Evolutionary conservation across 2,797 vertebrate genomes (phyloP).

Genomic region (Lepidocolaptes lacrymiger): DNA sequence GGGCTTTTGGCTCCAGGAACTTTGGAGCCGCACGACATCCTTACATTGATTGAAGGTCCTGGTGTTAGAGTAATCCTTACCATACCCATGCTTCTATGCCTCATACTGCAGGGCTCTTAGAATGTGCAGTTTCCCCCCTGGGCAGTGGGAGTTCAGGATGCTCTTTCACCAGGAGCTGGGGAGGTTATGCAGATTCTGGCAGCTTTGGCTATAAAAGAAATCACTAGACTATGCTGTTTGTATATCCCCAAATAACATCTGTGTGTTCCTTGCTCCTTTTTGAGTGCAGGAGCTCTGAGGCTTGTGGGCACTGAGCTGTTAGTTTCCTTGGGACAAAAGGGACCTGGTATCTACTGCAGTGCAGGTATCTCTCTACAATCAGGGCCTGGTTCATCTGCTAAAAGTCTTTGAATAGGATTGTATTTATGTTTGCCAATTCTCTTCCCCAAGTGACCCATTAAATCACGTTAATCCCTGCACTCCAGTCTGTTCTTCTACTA

Average conservation of each 20-base stretch:
- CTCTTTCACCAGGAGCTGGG: background rate
- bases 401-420: background rate
- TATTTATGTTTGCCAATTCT: slow-evolving; percentile 19
- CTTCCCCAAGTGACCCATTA: slow-evolving; percentile 10
- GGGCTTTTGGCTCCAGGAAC: background rate
- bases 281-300: background rate
- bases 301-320: background rate
- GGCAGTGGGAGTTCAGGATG: background rate
- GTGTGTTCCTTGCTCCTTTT: background rate
- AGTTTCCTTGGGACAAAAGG: background rate
- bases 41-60: background rate
- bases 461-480: background rate
- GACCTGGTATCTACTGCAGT: background rate
- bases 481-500: background rate
- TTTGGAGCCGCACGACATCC: background rate
- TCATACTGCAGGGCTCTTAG: background rate
- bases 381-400: background rate
- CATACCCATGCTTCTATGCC: background rate
- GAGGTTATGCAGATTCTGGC: background rate
- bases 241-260: background rate
- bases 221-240: background rate
- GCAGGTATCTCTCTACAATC: background rate
- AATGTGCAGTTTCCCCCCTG: background rate
- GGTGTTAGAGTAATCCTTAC: background rate
- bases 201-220: background rate